phyloP scores from a whole-genome alignment of 2,113 vertebrate species.

The Anoplopoma fimbria region DNA sequence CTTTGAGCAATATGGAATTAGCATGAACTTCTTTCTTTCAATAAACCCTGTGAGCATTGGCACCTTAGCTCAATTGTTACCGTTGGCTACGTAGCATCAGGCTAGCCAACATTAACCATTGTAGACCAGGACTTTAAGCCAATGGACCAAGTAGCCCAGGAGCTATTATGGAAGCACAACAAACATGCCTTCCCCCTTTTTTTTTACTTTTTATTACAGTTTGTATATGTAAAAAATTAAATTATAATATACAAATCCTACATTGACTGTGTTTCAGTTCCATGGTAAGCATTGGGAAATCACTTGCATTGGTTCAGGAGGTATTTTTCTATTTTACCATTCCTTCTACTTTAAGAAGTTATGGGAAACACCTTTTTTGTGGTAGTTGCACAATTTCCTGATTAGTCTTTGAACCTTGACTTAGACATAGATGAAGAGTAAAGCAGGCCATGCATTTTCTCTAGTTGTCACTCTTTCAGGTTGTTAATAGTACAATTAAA shows the following conservation, averaged over 20 bases:
- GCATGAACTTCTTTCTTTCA: not conserved
- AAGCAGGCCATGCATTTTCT: not conserved
- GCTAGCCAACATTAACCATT: not conserved
- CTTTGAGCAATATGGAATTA: not conserved
- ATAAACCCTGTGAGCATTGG: not conserved
- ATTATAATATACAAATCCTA: not conserved
- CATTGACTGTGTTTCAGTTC: not conserved
- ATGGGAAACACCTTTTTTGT: not conserved
- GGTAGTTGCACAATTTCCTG: not conserved
- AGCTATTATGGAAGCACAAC: not conserved
- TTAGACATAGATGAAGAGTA: not conserved
- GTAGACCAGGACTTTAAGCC: not conserved
- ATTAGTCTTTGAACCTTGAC: slow-evolving; percentile 8
- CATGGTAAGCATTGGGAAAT: not conserved
- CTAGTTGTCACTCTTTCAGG: not conserved
- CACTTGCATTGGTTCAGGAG: not conserved
- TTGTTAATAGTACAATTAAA: not conserved
- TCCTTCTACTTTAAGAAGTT: not conserved
- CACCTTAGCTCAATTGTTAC: not conserved
- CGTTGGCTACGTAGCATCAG: not conserved
- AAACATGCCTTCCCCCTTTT: not conserved
- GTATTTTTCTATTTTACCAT: not conserved
- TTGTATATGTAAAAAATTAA: not conserved
- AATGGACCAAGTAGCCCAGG: not conserved
- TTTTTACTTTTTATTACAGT: not conserved